Evolutionary conservation across 2,113 vertebrate species (phyloP), one percentile per base, ranked within the genome.

Genomic region (Monopterus albus): DNA sequence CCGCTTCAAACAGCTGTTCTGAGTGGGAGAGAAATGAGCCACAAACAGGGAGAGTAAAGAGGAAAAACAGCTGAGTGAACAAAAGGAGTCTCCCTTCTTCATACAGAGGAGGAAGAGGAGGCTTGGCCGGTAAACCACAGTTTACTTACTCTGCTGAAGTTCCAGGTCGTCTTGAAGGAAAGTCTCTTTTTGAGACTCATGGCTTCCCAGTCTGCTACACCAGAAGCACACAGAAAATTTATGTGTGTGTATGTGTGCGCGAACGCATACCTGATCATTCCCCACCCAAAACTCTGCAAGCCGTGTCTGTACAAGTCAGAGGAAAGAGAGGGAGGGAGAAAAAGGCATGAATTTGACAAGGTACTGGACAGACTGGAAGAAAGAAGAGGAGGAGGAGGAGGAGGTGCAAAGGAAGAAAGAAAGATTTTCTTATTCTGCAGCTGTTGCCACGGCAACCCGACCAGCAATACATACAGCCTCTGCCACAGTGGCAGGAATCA

Each of bases 281-380:
- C 86, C 89, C 91, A 90, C 91, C 88, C 88, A 91, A 86, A 86
- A 85, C 78, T 81, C 78, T 17, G 40, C 79, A 59, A 90, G 87
- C 93, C 94, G 75, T 92, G 95, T 92, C 94, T 91, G 91, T 92
- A 94, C 95, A 92, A 73, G 95, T 93, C 89, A 15, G 59, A 69
- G 75, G 58, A 62, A 79, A 72, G 40, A 53, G 72, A 59, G 47
- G 62, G 74, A 79, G 78, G 72, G 79, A 65, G 79, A 57, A 59
- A 46, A 58, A 79, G 29, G 60, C 46, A 72, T 75, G 86, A 56
- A 84, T 87, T 12, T 90, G 86, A 90, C 75, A 87, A 68, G 77
- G 86, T 66, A 79, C 49, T 46, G 80, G 81, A 83, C 74, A 72
- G 36, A 51, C n/a, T n/a, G n/a, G n/a, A 43, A 78, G 21, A 17